Base-by-base conservation (phyloP, 2,888 invertebrate species). In the Beris chalybata region DNA sequence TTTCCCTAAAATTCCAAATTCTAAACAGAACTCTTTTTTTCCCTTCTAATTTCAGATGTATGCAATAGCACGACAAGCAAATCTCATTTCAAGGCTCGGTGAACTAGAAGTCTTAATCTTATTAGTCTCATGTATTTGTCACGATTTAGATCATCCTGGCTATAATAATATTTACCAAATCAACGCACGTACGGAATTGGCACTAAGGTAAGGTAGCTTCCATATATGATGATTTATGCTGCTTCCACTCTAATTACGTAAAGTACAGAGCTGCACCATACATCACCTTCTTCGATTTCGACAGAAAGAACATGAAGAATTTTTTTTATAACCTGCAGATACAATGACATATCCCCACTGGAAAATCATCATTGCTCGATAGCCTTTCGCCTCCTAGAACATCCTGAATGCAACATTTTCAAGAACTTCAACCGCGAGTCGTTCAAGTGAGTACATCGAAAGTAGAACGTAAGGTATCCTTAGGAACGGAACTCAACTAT, bases 281-380 rank as follows among this genome's bases (percentile, higher is more conserved):
- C 22, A 22, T 22, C 22, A 38, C 5, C 38, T 38, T 38, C 9
- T 38, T 38, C 38, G 9, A 7, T 38, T 38, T 38, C 9, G 48
- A 48, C 48, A 12, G 44, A n/a, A 44, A 44, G n/a, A 9, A 12
- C 44, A 2, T 44, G 22, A 22, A 22, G 38, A 38, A 38, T 56
- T 38, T 29, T 53, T 47, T 54, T 65, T 54, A 38, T 38, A 5
- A 38, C 9, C 64, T 43, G 30, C 68, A 81, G 82, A 68, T 92
- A 92, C 82, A 92, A 92, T 80, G 92, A 92, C 82, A 91, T 92
- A 76, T 92, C 91, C 63, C 92, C 92, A 4, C 81, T 92, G 76
- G 92, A 92, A 80, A 92, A 92, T 80, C 92, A 92, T 79, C 92
- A 92, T 77, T 92, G 92, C 80, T 91, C 91, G 70, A 90, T 92